Base-by-base conservation (phyloP, 2,113 vertebrate species). In the Gobio gobio region DNA sequence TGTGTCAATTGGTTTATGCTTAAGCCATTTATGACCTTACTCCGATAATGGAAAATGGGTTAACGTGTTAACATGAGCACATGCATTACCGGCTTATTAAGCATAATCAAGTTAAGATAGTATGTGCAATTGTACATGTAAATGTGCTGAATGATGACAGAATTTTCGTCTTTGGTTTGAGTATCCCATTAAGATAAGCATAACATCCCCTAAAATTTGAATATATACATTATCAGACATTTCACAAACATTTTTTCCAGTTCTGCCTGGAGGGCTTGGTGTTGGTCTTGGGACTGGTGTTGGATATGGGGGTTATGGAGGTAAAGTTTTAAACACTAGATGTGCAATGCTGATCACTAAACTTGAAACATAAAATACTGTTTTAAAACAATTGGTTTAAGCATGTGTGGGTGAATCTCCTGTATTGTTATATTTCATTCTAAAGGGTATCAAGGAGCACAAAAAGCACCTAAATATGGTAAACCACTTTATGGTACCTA, bases 391-490 rank as follows among this genome's bases (percentile, higher is more conserved):
- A 3, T 8, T 56, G 18, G 54, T 56, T 56, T 56, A n/a, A 58
- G 3, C 14, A 54, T 20, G 9, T 24, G 7, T 54, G 24, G 24
- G 14, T 76, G 75, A 10, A 36, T n/a, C 1, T 83, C 9, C 36
- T 61, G 8, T 47, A 14, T 83, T 78, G n/a, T 49, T 13, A 64
- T 33, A 5, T 51, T 89, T 83, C 59, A 26, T 84, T 88, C 36
- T 64, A 40, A 82, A 94, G 92, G 92, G 4, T 92, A 87, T 8
- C 91, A 91, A 26, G 89, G 43, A 81, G 90, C 86, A 16, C 75
- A 83, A 81, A 95, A 94, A 90, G 91, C 88, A 88, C 90, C 90
- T 26, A 95, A 94, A 85, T 94, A 93, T 16, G 92, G 91, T 93
- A 91, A 85, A 82, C 51, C 54, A 26, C 1, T 8, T 40, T 87